These are phyloP conservation scores for Spicauda simplicius DNA, from an alignment of 2,888 invertebrate species.

Conservation along the genomic window DNA sequence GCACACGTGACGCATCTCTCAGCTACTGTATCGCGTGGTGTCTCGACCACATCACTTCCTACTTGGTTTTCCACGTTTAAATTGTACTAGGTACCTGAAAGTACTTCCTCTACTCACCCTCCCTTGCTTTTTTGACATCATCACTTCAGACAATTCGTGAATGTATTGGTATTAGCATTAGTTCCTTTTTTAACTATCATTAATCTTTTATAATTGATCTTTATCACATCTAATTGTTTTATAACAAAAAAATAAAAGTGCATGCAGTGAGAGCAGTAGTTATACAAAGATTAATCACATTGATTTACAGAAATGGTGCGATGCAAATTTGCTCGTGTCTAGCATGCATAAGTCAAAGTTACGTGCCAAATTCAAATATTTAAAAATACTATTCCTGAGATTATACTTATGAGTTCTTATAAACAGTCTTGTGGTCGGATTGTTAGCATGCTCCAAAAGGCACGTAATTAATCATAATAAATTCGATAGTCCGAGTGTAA, in stretches of 20 bases:
- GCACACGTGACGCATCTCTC: conserved; percentile 40
- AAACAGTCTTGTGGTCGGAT: conserved; percentile 6
- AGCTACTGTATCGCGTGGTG: conserved; percentile 42
- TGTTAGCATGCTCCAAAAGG: conserved; percentile 5
- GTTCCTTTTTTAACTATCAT: too few species aligned
- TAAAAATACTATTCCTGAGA: too few species aligned
- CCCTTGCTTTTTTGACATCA: not conserved
- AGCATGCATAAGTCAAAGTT: too few species aligned
- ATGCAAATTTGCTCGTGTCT: not conserved
- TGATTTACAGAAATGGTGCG: not conserved
- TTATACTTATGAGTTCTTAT: not conserved
- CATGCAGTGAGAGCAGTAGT: not conserved
- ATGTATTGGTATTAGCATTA: not conserved
- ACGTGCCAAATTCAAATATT: too few species aligned
- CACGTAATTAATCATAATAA: conserved; percentile 24
- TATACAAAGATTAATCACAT: not conserved
- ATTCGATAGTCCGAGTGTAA: conserved; percentile 14
- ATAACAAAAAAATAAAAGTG: not conserved
- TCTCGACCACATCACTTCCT: conserved; percentile 44
- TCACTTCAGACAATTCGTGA: not conserved
- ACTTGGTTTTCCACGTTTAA: conserved; percentile 31
- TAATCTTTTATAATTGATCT: too few species aligned
- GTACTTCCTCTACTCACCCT: conserved; percentile 38
- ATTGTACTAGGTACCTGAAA: conserved; percentile 18
- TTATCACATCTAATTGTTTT: not conserved